Evolutionary conservation across 2,113 vertebrate species (phyloP).

Genomic region (Salminus brasiliensis): DNA sequence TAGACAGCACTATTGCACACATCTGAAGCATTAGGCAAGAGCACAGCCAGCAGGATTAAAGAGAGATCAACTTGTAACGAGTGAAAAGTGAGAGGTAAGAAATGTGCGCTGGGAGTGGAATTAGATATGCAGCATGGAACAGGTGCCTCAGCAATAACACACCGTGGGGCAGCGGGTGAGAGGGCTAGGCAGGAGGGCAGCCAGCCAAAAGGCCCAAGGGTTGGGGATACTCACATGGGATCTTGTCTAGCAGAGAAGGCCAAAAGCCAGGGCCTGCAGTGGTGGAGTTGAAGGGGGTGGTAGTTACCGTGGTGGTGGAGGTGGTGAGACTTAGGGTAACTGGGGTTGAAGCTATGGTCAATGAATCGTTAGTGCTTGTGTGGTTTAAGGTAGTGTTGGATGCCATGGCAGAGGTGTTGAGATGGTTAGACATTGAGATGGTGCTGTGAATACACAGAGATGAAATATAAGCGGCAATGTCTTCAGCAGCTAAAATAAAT

Average conservation of each 20-base stretch:
- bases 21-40: constrained; percentile 51
- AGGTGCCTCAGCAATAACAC: constrained; percentile 46
- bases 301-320: background rate
- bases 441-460: constrained; percentile 40
- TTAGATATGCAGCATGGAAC: constrained; percentile 54
- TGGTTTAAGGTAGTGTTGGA: constrained; percentile 11
- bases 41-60: constrained; percentile 51
- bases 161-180: constrained; percentile 2
- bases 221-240: constrained; percentile 78
- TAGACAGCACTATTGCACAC: constrained; percentile 41
- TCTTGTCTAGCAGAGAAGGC: constrained; percentile 65
- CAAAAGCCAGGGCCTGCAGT: constrained; percentile 33
- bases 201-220: background rate
- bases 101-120: constrained; percentile 61
- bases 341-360: background rate
- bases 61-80: constrained; percentile 50
- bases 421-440: constrained; percentile 2
- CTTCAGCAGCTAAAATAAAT: background rate
- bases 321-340: background rate
- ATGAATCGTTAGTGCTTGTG: background rate
- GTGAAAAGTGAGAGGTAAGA: constrained; percentile 60
- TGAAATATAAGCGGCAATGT: background rate
- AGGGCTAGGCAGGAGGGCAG: background rate
- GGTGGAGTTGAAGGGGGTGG: constrained; percentile 45
- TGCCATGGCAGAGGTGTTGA: constrained; percentile 36